Conservation (phyloP, 2,797 vertebrate species). For the Alfaro cultratus region DNA sequence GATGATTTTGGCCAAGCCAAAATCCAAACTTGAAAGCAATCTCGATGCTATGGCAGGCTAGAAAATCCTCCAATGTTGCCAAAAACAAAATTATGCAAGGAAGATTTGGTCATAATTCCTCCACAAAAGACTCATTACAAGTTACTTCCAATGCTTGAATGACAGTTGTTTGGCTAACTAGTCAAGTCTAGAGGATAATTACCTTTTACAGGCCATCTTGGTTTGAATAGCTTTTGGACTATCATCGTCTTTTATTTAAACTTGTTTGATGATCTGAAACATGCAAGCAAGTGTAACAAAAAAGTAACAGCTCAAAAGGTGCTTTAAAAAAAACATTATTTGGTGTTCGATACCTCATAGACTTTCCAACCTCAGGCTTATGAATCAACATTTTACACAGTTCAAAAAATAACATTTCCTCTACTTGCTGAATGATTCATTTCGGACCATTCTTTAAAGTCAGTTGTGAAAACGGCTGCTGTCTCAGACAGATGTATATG, state of each 20-base stretch:
- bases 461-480: constrained; percentile 1
- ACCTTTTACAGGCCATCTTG: not conserved
- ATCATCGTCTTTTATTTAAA: not conserved
- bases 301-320: not conserved
- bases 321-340: not conserved
- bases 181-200: not conserved
- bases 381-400: not conserved
- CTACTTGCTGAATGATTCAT: not conserved
- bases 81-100: not conserved
- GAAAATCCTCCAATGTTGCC: not conserved
- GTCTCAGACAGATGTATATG: not conserved
- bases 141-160: not conserved
- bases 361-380: not conserved
- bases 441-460: not conserved
- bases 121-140: not conserved
- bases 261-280: not conserved
- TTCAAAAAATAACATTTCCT: not conserved
- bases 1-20: not conserved
- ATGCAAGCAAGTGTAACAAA: not conserved
- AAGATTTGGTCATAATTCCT: not conserved
- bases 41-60: not conserved
- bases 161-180: not conserved
- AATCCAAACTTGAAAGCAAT: not conserved
- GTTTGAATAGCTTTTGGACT: not conserved
- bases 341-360: not conserved